Conservation (phyloP, 2,113 vertebrate genomes). For the Corythoichthys intestinalis region DNA sequence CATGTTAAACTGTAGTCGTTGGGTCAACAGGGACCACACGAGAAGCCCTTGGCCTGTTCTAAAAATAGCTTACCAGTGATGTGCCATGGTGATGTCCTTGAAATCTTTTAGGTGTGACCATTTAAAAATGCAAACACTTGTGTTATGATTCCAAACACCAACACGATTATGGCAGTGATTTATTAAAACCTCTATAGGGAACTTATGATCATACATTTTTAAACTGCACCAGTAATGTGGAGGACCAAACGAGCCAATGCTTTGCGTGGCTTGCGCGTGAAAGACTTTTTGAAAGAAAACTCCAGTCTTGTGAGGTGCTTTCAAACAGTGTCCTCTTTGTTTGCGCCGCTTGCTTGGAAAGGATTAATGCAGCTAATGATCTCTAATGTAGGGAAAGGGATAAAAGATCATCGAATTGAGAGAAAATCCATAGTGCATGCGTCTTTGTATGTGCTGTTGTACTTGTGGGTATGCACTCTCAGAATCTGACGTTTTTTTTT, state of each 20-base stretch:
- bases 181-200: not conserved
- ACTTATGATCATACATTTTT: not conserved
- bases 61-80: not conserved
- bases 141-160: not conserved
- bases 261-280: constrained; percentile 21
- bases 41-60: not conserved
- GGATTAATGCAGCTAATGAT: constrained; percentile 65
- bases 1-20: not conserved
- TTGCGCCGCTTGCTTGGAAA: constrained; percentile 29
- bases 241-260: not conserved
- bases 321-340: constrained; percentile 67
- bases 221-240: not conserved
- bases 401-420: constrained; percentile 39
- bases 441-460: constrained; percentile 1
- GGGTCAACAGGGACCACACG: not conserved
- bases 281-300: constrained; percentile 33
- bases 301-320: constrained; percentile 66
- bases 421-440: constrained; percentile 20
- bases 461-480: constrained; percentile 1
- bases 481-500: constrained; percentile 19
- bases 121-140: not conserved
- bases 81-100: not conserved
- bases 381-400: constrained; percentile 48
- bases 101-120: not conserved
- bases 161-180: not conserved